Conservation (phyloP, 1,140 invertebrate genomes). For the Lineus longissimus region DNA sequence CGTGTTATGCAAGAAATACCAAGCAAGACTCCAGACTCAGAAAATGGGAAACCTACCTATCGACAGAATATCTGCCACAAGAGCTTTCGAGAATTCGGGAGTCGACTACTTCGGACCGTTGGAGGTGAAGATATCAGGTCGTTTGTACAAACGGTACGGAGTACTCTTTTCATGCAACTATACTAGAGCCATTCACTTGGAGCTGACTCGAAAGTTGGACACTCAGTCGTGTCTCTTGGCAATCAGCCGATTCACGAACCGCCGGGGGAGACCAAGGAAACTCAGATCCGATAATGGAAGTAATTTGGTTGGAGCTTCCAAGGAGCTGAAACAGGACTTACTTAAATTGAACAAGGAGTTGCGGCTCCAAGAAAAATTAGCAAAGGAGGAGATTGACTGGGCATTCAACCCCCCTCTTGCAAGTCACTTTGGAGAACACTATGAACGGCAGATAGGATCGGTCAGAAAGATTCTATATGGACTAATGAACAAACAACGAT, state of each 20-base stretch:
- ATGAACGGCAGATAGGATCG: neutral
- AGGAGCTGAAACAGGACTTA: neutral
- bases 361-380: neutral
- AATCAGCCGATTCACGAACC: neutral
- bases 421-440: neutral
- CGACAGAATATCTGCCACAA: neutral
- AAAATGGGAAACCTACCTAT: neutral
- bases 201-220: neutral
- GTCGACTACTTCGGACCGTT: slow-evolving; percentile 3
- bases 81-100: neutral
- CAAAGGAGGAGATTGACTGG: slow-evolving; percentile 1
- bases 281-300: neutral
- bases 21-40: neutral
- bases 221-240: slow-evolving; percentile 1
- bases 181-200: slow-evolving; percentile 1
- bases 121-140: no score
- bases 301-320: neutral
- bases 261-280: neutral
- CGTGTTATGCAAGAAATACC: neutral
- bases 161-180: slow-evolving; percentile 3
- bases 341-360: neutral
- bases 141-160: neutral
- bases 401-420: neutral
- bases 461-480: slow-evolving; percentile 4
- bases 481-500: neutral